phyloP scores from a whole-genome alignment of 23 tunicate species.

The Corella eumyota region DNA sequence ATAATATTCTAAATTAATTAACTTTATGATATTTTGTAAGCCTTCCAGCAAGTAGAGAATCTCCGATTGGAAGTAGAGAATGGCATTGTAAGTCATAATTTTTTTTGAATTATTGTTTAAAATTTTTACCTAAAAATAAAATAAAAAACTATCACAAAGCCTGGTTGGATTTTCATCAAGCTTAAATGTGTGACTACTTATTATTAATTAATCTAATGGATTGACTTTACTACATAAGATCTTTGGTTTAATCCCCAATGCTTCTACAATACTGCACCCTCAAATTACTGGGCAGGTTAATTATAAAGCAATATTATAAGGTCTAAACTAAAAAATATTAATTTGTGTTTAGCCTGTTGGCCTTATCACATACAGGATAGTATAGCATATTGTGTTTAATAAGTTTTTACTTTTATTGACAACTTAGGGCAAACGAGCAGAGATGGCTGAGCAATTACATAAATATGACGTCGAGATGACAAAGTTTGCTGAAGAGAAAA shows the following conservation, averaged over 20 bases:
- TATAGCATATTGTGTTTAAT: no score
- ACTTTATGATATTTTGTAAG: conserved; percentile 27
- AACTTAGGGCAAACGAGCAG: conserved; percentile 74
- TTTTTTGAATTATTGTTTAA: no score
- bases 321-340: no score
- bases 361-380: no score
- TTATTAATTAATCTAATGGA: no score
- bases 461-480: conserved; percentile 45
- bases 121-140: not conserved
- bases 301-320: not conserved
- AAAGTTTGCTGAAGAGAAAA: conserved; percentile 49
- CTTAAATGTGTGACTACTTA: no score
- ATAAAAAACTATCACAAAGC: not conserved
- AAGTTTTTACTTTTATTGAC: no score
- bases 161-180: not conserved
- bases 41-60: conserved; percentile 60
- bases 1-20: not conserved
- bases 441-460: conserved; percentile 42
- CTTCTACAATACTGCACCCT: not conserved
- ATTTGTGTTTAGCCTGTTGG: not conserved
- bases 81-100: conserved; percentile 78
- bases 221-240: no score
- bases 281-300: not conserved
- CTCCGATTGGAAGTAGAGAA: conserved; percentile 72
- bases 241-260: not conserved